Evolutionary conservation across 2,797 vertebrate species (phyloP).

Genomic region (Odontamblyopus rebecca): DNA sequence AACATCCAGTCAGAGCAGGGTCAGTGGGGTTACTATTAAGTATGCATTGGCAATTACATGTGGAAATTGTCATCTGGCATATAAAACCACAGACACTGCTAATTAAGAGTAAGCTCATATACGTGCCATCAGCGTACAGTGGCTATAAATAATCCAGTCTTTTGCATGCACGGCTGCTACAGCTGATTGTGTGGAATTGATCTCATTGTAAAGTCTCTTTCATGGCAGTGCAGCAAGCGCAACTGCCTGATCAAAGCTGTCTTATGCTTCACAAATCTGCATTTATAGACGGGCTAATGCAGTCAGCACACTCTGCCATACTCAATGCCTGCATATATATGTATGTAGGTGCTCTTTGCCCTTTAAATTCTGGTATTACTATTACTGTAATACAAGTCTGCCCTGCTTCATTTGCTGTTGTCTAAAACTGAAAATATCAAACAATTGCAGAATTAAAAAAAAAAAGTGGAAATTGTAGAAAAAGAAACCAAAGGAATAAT

Average conservation of each 20-base stretch:
- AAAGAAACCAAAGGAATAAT: constrained; percentile 22
- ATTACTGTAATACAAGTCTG: too few species aligned
- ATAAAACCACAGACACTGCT: constrained; percentile 36
- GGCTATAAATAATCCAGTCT: constrained; percentile 43
- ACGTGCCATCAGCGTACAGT: constrained; percentile 34
- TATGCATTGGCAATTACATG: constrained; percentile 33
- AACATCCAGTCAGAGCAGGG: not conserved
- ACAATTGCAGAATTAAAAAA: too few species aligned
- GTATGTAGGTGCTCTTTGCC: not conserved
- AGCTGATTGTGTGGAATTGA: constrained; percentile 52
- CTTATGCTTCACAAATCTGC: constrained; percentile 31
- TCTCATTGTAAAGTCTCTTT: constrained; percentile 66
- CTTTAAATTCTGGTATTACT: too few species aligned
- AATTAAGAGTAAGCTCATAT: constrained; percentile 44
- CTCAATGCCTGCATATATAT: not conserved
- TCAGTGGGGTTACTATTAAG: constrained; percentile 22
- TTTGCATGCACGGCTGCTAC: constrained; percentile 32
- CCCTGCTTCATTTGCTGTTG: too few species aligned
- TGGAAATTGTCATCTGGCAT: constrained; percentile 38
- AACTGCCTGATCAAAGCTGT: constrained; percentile 50
- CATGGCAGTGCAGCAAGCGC: constrained; percentile 28
- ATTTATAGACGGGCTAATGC: constrained; percentile 21
- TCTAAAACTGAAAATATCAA: too few species aligned
- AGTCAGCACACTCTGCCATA: constrained; percentile 1
- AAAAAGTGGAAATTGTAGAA: not conserved